phyloP scores from a whole-genome alignment of 1,140 invertebrate species.

The Himalopsyche phryganea region DNA sequence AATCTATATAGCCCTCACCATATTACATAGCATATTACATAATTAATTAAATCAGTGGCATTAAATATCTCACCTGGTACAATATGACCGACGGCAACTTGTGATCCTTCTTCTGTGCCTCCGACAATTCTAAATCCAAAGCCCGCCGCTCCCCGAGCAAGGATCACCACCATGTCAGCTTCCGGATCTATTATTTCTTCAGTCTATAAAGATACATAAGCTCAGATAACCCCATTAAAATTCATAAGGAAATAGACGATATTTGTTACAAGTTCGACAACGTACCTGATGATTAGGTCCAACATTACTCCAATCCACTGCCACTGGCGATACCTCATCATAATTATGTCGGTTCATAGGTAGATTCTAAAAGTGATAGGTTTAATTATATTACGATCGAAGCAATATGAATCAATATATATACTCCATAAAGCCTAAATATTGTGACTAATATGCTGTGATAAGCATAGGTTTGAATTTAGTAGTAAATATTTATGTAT shows the following conservation, averaged over 20 bases:
- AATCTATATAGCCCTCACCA: too few relatives aligned
- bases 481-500: too few relatives aligned
- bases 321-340: slow-evolving; percentile 25
- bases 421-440: neutral
- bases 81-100: slow-evolving; percentile 93
- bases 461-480: too few relatives aligned
- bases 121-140: slow-evolving; percentile 97
- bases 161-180: slow-evolving; percentile 45
- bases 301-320: slow-evolving; percentile 26
- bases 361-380: slow-evolving; percentile 17
- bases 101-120: slow-evolving; percentile 96
- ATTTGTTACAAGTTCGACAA: neutral
- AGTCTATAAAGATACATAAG: slow-evolving; percentile 11
- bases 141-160: slow-evolving; percentile 43
- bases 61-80: slow-evolving; percentile 78
- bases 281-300: slow-evolving; percentile 26
- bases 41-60: too few relatives aligned
- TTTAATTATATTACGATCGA: neutral
- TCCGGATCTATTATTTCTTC: slow-evolving; percentile 39
- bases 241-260: neutral
- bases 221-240: neutral
- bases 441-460: too few relatives aligned
- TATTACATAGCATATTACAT: too few relatives aligned
- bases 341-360: slow-evolving; percentile 29
- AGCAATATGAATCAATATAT: neutral